These are phyloP conservation scores for Mesorhabditis spiculigera DNA, from an alignment of 2,888 invertebrate genomes.

Conservation along the genomic window DNA sequence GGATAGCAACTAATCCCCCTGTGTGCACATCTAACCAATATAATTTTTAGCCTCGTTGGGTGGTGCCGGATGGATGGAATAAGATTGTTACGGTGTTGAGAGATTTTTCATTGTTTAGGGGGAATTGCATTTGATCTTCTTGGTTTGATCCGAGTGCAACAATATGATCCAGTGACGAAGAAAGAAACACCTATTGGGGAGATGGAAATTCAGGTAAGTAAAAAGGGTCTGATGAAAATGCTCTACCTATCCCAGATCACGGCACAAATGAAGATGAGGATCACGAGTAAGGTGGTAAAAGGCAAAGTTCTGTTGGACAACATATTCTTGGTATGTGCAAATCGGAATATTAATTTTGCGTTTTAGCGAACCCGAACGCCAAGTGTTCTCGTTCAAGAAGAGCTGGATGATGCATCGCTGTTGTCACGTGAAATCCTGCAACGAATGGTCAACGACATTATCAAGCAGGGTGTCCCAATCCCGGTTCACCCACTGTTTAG, in stretches of 20 bases:
- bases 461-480: constrained; percentile 54
- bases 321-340: constrained; percentile 40
- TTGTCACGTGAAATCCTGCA: constrained; percentile 51
- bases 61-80: too few species aligned
- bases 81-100: too few species aligned
- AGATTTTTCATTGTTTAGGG: constrained; percentile 18
- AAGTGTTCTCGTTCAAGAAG: constrained; percentile 47
- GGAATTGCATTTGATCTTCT: constrained; percentile 45
- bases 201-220: constrained; percentile 32
- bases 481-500: constrained; percentile 56
- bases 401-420: constrained; percentile 54
- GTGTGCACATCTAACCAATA: too few species aligned
- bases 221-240: constrained; percentile 27
- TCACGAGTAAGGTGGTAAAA: constrained; percentile 46
- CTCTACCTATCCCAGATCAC: constrained; percentile 27
- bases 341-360: background rate
- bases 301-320: constrained; percentile 51
- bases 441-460: constrained; percentile 51
- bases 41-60: too few species aligned
- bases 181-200: constrained; percentile 38
- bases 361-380: constrained; percentile 50
- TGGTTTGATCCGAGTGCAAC: constrained; percentile 33
- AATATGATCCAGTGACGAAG: constrained; percentile 16
- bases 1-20: too few species aligned
- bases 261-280: constrained; percentile 52